These are phyloP conservation scores for Tachycineta bicolor DNA, from an alignment of 2,113 vertebrate species.

Conservation along the genomic window DNA sequence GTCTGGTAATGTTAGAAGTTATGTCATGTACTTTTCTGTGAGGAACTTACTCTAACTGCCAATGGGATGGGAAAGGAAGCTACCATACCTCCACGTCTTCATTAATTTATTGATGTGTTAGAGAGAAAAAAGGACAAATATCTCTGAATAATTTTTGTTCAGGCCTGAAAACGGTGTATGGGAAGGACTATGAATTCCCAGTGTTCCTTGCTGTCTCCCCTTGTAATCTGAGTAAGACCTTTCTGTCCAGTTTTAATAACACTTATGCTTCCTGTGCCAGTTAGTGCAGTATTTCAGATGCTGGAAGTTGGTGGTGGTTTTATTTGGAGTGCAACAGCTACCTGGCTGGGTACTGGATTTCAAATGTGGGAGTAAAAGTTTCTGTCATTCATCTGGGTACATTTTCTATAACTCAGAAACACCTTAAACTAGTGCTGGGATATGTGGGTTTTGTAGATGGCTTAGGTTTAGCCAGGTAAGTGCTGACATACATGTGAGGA, in stretches of 20 bases:
- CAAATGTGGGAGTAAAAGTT: neutral
- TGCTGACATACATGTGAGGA: accelerated
- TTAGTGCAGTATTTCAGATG: neutral
- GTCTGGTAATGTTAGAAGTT: neutral
- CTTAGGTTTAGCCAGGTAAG: neutral
- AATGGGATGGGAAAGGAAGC: neutral
- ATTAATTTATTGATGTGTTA: neutral
- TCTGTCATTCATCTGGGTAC: neutral
- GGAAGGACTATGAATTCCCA: neutral
- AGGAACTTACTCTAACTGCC: neutral
- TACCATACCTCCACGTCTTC: neutral
- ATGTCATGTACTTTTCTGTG: neutral
- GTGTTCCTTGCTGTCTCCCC: neutral
- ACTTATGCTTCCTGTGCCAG: neutral
- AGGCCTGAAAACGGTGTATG: neutral
- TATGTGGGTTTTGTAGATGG: accelerated
- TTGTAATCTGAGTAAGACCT: neutral
- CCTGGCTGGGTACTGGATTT: neutral
- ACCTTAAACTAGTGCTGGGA: neutral
- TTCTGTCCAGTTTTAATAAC: neutral
- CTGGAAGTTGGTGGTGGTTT: neutral
- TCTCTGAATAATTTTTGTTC: neutral
- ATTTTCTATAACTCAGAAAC: neutral
- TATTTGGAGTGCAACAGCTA: neutral
- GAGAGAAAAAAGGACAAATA: neutral